A percentile compares a stretch with the other conserved stretches of the same genome.
These are phyloP conservation scores for Geotrupes spiniger DNA, from an alignment of 2,888 invertebrate genomes.

Conservation along the genomic window DNA sequence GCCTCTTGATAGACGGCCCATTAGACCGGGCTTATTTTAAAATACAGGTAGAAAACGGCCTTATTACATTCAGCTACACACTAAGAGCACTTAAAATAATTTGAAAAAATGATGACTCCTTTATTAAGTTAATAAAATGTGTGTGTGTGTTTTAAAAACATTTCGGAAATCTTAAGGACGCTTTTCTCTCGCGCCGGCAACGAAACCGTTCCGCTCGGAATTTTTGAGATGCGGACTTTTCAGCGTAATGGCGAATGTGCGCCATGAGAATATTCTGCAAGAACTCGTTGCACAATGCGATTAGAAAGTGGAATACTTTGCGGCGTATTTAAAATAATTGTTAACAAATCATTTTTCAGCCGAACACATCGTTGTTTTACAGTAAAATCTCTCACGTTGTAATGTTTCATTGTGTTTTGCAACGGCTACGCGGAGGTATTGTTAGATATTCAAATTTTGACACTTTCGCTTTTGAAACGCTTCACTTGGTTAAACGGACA, in stretches of 20 bases:
- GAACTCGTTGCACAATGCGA: conserved; percentile 1
- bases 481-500: too few species aligned
- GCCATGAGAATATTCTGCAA: conserved; percentile 7
- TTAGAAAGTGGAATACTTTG: conserved; percentile 1
- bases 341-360: background rate
- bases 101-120: conserved; percentile 5
- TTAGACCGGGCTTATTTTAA: conserved; percentile 12
- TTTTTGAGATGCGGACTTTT: background rate
- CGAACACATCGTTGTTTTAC: conserved; percentile 3
- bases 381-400: background rate
- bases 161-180: conserved; percentile 1
- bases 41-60: conserved; percentile 17
- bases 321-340: background rate
- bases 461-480: too few species aligned
- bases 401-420: background rate
- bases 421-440: too few species aligned
- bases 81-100: conserved; percentile 11
- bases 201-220: background rate
- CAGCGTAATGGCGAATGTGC: background rate
- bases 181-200: too few species aligned
- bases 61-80: conserved; percentile 13
- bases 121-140: conserved; percentile 9
- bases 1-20: conserved; percentile 5
- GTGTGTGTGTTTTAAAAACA: conserved; percentile 4
- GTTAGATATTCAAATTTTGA: too few species aligned